Evolutionary conservation across 2,113 vertebrate genomes (phyloP).

Genomic region (Muntiacus muntjak): DNA sequence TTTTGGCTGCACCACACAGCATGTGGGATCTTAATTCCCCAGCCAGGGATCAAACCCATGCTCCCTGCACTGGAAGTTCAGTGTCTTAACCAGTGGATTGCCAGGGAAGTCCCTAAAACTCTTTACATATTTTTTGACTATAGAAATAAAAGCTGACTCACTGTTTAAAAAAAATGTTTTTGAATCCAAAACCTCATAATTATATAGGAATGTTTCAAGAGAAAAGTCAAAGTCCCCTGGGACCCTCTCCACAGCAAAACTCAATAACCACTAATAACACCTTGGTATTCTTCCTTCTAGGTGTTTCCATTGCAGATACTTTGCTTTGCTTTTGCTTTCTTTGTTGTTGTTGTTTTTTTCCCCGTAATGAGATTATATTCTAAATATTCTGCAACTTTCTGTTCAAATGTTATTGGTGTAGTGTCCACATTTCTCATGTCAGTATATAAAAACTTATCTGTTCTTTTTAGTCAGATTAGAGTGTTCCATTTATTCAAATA

Average conservation of each 20-base stretch:
- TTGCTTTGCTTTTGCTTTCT: not conserved
- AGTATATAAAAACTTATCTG: not conserved
- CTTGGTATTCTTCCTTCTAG: not conserved
- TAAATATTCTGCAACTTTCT: not conserved
- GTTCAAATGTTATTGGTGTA: not conserved
- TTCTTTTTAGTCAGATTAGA: not conserved
- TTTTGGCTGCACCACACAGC: not conserved
- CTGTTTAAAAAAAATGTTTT: not conserved
- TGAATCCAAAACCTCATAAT: not conserved
- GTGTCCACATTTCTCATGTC: not conserved
- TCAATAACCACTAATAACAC: not conserved
- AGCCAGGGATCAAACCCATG: not conserved
- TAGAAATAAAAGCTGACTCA: not conserved
- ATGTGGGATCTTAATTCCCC: not conserved
- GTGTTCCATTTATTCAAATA: not conserved
- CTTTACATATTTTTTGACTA: not conserved
- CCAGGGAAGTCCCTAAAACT: not conserved
- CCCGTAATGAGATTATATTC: not conserved
- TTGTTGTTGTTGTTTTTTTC: not conserved
- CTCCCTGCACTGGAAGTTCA: not conserved
- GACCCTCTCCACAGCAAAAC: not conserved
- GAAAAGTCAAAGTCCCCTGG: not conserved
- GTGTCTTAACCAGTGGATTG: not conserved
- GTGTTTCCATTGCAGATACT: not conserved
- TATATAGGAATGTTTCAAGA: not conserved